Evolutionary conservation across 2,113 vertebrate genomes (phyloP).

Genomic region (Gasterosteus nipponicus): DNA sequence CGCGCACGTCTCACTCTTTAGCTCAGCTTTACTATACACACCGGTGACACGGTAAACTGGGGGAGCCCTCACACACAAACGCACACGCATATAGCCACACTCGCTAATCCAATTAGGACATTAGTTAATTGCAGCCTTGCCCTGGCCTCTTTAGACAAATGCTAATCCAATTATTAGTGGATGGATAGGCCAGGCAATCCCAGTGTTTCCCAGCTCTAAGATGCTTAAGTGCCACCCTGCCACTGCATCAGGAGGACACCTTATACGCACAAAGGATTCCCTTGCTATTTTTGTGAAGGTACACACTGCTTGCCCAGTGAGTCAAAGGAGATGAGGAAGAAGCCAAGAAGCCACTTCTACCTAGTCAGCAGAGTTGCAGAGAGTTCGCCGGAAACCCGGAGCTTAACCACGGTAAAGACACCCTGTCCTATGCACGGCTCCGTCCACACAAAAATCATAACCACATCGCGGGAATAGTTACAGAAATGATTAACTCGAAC

Average conservation of each 20-base stretch:
- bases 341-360: conserved; percentile 64
- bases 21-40: conserved; percentile 54
- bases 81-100: conserved; percentile 27
- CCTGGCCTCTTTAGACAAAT: conserved; percentile 55
- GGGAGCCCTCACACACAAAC: conserved; percentile 55
- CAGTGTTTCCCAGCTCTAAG: conserved; percentile 71
- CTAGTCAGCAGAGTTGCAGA: conserved; percentile 62
- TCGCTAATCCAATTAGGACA: conserved; percentile 74
- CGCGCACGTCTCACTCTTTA: conserved; percentile 39
- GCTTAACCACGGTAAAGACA: conserved; percentile 57
- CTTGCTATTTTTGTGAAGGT: conserved; percentile 67
- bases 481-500: conserved; percentile 56
- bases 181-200: conserved; percentile 68
- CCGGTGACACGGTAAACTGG: conserved; percentile 45
- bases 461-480: conserved; percentile 54
- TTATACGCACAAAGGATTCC: conserved; percentile 72
- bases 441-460: conserved; percentile 52
- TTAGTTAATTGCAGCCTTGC: conserved; percentile 58
- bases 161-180: conserved; percentile 74
- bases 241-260: conserved; percentile 64
- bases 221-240: conserved; percentile 67
- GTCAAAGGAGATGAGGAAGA: conserved; percentile 66
- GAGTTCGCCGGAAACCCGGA: conserved; percentile 51
- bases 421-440: conserved; percentile 57
- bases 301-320: conserved; percentile 53